phyloP scores from a whole-genome alignment of 2,797 vertebrate genomes.

The Neosilurus mollespiculum region DNA sequence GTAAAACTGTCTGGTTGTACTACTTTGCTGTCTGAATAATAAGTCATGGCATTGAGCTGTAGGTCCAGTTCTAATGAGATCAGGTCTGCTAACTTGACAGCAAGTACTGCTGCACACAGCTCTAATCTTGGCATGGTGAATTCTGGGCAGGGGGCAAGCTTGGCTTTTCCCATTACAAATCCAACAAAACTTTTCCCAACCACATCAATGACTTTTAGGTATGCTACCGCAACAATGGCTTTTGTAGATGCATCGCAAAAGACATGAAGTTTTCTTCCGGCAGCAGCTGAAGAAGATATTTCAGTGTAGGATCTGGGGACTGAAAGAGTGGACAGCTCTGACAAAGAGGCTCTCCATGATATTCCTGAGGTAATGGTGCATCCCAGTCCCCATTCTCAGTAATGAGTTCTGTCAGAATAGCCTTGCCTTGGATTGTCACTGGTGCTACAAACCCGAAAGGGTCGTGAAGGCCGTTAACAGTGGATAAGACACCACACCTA shows the following conservation, averaged over 20 bases:
- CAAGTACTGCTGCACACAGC: neutral
- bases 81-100: neutral
- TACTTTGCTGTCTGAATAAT: neutral
- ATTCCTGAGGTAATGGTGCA: neutral
- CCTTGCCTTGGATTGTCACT: neutral
- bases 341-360: slow-evolving; percentile 29
- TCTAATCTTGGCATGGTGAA: neutral
- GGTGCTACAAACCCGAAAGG: neutral
- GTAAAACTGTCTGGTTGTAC: neutral
- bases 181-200: no score
- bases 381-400: neutral
- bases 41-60: neutral
- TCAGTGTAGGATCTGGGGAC: slow-evolving; percentile 22
- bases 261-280: no score
- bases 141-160: neutral
- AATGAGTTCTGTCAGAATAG: neutral
- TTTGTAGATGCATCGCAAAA: no score
- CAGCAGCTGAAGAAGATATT: slow-evolving; percentile 27
- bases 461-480: neutral
- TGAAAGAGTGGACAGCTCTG: neutral
- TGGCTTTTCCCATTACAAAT: no score
- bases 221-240: no score
- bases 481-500: neutral
- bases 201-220: no score
- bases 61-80: neutral